Evolutionary conservation across 2,888 invertebrate species (phyloP), one percentile per base, ranked within the genome.

Genomic region (Yponomeuta malinellus): DNA sequence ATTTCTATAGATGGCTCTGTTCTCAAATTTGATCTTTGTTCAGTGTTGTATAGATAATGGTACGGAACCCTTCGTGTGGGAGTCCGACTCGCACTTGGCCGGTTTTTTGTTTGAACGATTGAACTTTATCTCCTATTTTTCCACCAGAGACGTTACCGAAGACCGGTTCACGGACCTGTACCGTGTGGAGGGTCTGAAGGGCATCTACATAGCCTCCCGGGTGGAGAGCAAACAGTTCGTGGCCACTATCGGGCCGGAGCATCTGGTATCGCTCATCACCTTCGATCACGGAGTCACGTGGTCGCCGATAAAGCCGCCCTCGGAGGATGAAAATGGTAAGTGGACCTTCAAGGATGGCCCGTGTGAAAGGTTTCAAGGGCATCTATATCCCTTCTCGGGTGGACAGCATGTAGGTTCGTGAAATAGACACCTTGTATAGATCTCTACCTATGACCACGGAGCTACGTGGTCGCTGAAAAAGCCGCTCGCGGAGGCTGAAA

Each of bases 191-290:
- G 98, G 98, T 0, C 88, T 98, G 69, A 93, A 95, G 67, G 98
- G 98, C 0, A 96, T 98, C 76, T 98, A 97, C 89, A 97, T 98
- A 74, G 98, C 97, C 0, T 97, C 97, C 0, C 95, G 95, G 81
- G 94, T 97, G 1, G 89, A 92, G 48, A 85, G 91, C 0, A 94
- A 93, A 78, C 89, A 93, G 0, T 84, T 87, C 2, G 90, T 93
- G 4, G 84, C 92, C 5, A 93, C 93, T 74, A 93, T 96, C 2
- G 95, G 95, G 0, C 95, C 96, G 0, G 96, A 97, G 76, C 94
- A 97, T 83, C 92, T 98, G 69, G 90, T 95, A 0, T 96, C 97
- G 0, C 84, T 96, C 70, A 97, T 98, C 71, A 96, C 97, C 0
- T 98, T 95, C 83, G 97, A 98, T 84, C 96, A 97, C 80, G 98